Evolutionary conservation across 2,113 vertebrate species (phyloP).

Genomic region (Mohoua ochrocephala): DNA sequence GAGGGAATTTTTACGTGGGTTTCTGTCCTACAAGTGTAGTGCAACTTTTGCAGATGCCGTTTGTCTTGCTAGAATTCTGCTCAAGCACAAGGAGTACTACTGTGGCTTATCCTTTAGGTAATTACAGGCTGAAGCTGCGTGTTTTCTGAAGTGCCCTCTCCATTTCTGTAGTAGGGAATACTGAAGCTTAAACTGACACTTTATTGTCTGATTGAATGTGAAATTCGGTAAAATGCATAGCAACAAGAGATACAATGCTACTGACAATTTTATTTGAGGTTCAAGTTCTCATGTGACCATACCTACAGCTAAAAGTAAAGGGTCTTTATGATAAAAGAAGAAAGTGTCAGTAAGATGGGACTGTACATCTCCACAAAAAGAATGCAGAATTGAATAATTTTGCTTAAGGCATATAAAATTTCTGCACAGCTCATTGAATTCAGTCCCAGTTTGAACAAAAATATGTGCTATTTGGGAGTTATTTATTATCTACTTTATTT

Average conservation of each 20-base stretch:
- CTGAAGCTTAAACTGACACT: not conserved
- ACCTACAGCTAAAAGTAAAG: not conserved
- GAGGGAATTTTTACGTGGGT: not conserved
- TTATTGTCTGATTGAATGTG: not conserved
- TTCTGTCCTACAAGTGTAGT: not conserved
- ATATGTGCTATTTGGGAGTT: not conserved
- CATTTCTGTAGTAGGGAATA: not conserved
- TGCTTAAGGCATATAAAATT: not conserved
- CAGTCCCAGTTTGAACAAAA: not conserved
- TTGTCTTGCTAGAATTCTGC: not conserved
- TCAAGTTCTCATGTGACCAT: not conserved
- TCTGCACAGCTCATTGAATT: not conserved
- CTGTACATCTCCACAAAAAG: not conserved
- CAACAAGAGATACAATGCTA: not conserved
- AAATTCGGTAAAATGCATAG: not conserved
- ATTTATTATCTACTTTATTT: not conserved
- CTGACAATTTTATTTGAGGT: not conserved
- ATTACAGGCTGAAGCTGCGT: not conserved
- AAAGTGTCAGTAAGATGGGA: not conserved
- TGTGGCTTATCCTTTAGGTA: not conserved
- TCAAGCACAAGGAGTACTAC: rapidly evolving
- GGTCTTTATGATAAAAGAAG: not conserved
- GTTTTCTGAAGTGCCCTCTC: not conserved
- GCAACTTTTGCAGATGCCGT: not conserved
- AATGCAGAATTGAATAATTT: not conserved